Conservation (phyloP, 2,888 invertebrate species). For the Plagodis pulveraria region DNA sequence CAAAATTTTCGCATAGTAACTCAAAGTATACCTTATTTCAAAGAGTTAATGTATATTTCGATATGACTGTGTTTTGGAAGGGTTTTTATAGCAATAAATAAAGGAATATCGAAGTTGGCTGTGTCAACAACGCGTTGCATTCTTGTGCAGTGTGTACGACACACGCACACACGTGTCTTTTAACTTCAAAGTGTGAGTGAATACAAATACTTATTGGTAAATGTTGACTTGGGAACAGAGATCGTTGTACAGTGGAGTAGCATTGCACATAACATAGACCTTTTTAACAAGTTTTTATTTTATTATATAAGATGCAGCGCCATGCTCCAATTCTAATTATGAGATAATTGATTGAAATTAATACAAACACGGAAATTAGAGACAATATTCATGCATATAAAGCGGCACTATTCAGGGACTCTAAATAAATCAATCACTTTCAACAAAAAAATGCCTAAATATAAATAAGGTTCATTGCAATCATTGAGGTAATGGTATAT, state of each 20-base stretch:
- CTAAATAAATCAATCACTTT: too few species aligned
- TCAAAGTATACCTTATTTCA: conserved; percentile 23
- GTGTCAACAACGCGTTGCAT: conserved; percentile 85
- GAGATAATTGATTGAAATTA: too few species aligned
- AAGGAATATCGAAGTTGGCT: conserved; percentile 84
- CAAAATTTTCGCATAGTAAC: conserved; percentile 39
- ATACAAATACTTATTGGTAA: conserved; percentile 82
- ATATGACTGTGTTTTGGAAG: conserved; percentile 43
- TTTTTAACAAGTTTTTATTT: conserved; percentile 2
- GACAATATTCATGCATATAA: too few species aligned
- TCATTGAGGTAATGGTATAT: too few species aligned
- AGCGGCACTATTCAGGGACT: too few species aligned
- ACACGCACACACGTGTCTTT: conserved; percentile 52
- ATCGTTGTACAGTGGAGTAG: conserved; percentile 41
- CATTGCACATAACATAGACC: neutral
- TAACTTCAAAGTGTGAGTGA: conserved; percentile 51
- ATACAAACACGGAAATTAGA: too few species aligned
- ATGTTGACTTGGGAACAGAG: conserved; percentile 76
- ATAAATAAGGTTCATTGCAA: too few species aligned
- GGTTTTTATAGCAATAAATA: conserved; percentile 84
- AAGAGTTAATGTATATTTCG: conserved; percentile 38
- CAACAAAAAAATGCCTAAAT: too few species aligned
- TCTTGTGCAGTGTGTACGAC: conserved; percentile 74
- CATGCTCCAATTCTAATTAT: too few species aligned
- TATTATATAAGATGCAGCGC: too few species aligned